A percentile compares a stretch with the other conserved stretches of the same genome.
Conservation (phyloP, 1,140 invertebrate genomes). For the Habropoda laboriosa region DNA sequence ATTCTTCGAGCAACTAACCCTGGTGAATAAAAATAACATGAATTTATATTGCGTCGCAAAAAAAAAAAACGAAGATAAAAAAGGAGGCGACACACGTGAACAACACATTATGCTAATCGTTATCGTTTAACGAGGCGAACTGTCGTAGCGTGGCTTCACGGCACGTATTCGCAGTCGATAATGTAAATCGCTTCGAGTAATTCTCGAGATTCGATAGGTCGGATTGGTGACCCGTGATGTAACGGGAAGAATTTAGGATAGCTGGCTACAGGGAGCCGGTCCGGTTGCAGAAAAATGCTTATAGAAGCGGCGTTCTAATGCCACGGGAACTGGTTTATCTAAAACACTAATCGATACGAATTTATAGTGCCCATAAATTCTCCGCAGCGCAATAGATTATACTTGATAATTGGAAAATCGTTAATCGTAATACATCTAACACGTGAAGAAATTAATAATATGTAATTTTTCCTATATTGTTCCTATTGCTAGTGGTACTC, state of each 20-base stretch:
- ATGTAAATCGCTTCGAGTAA: background rate
- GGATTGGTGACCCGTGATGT: constrained; percentile 1
- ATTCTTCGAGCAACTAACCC: background rate
- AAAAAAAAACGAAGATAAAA: too few relatives aligned
- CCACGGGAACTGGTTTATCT: constrained; percentile 9
- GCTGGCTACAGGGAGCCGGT: background rate
- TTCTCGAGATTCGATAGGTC: background rate
- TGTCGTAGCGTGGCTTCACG: background rate
- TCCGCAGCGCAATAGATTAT: background rate
- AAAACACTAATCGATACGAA: constrained; percentile 2
- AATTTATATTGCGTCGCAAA: background rate
- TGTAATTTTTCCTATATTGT: background rate
- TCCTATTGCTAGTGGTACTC: background rate
- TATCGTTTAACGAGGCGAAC: background rate
- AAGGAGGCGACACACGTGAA: too few relatives aligned
- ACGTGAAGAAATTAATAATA: background rate
- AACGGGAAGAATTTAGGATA: constrained; percentile 18
- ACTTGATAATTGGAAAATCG: background rate
- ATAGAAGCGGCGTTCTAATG: background rate
- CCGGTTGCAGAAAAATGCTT: background rate
- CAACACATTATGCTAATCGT: constrained; percentile 6
- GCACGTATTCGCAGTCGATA: background rate
- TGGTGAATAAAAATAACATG: background rate
- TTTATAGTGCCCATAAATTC: constrained; percentile 11
- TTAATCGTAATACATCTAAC: background rate